Evolutionary conservation across 2,797 vertebrate genomes (phyloP), one percentile per base, ranked within the genome.

Genomic region (Epinephelus coioides): DNA sequence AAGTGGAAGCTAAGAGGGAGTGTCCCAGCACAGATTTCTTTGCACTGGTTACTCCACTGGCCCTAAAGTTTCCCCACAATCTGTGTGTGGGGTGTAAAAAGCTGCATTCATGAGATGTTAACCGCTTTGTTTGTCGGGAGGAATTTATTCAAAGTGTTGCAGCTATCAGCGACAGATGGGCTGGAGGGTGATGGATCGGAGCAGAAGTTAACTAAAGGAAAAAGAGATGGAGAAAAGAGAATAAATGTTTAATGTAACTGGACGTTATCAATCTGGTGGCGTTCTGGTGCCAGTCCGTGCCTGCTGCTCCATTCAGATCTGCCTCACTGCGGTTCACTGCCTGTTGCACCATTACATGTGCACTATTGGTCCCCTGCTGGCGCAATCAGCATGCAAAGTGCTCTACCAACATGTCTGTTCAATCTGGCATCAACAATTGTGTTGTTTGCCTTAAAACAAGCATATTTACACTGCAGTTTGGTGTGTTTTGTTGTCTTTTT

Each of bases 41-140:
- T 92, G 82, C 92, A 88, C 81, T 81, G 71, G 89, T 93, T 86
- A 89, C 90, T 91, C 87, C 84, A 21, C 84, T 74, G 86, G 80
- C 90, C 84, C 87, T 93, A 92, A 94, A 91, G 86, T 94, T 93
- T 84, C 91, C 77, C 87, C 86, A 49, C 91, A 92, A 89, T 94
- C 91, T 94, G 93, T 92, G 85, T 72, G 64, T 40, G 83, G 78
- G 76, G 92, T 89, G 93, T 95, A 93, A 87, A 75, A 95, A 96
- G 95, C 92, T 94, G 95, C 96, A 97, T 97, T 98, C 96, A 97
- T 98, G 97, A 97, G 93, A 91, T 95, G 95, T 96, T 96, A 95
- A 95, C 81, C 84, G 85, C 93, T 95, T 95, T 95, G 94, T 94
- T 90, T 85, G 86, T 85, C 81, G 88, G 86, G 79, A 90, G 94